Conservation (phyloP, 2,797 vertebrate genomes). For the Oreortyx pictus region DNA sequence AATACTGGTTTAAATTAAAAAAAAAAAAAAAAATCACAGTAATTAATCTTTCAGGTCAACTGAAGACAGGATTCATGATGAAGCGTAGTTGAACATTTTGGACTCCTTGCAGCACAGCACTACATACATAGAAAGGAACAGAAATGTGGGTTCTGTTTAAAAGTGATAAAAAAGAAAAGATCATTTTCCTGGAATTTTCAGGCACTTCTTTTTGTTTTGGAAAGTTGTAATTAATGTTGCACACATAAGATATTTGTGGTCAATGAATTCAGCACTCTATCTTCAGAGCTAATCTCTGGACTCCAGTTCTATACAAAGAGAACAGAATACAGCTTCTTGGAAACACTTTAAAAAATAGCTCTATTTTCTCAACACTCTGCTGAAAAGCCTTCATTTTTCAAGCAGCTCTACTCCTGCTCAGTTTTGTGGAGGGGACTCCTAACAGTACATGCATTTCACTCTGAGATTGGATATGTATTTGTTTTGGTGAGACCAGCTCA, state of each 20-base stretch:
- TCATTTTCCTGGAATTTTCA: conserved; percentile 25
- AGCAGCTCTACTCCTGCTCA: background rate
- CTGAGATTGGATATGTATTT: background rate
- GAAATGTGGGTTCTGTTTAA: background rate
- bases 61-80: background rate
- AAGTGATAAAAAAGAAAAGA: background rate
- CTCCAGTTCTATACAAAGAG: conserved; percentile 4
- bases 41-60: background rate
- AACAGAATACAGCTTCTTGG: conserved; percentile 21
- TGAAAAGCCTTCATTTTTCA: conserved; percentile 17
- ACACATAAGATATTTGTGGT: conserved; percentile 60
- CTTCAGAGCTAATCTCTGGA: conserved; percentile 61
- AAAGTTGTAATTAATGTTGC: conserved; percentile 40
- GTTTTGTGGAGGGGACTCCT: background rate
- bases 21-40: background rate
- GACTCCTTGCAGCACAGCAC: background rate
- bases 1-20: background rate
- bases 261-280: conserved; percentile 45
- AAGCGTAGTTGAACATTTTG: background rate
- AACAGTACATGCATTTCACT: background rate
- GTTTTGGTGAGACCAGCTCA: background rate
- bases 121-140: background rate
- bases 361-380: conserved; percentile 15
- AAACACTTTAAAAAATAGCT: conserved; percentile 14
- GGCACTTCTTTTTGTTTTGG: conserved; percentile 47